phyloP scores from a whole-genome alignment of 2,113 vertebrate genomes.

The Amphiprion ocellaris region DNA sequence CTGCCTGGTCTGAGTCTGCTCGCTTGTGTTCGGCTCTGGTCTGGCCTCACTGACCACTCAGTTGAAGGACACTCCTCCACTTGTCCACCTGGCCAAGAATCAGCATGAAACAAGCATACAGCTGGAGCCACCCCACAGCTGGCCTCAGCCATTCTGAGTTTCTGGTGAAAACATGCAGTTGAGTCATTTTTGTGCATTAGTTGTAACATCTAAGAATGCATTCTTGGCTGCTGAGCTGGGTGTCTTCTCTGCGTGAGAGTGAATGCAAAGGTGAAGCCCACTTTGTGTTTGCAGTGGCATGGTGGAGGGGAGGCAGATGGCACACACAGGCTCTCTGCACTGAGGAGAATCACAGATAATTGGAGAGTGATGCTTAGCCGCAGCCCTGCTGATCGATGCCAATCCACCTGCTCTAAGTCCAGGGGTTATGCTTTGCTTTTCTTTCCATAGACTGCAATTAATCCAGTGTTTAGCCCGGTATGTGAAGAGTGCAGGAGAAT shows the following conservation, averaged over 20 bases:
- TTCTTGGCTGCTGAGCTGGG: slow-evolving; percentile 11
- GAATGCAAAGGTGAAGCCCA: slow-evolving; percentile 72
- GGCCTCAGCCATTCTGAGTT: slow-evolving; percentile 7
- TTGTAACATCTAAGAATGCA: too few relatives aligned
- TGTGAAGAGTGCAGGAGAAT: slow-evolving; percentile 77
- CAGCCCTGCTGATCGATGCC: slow-evolving; percentile 79
- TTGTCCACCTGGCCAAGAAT: slow-evolving; percentile 58
- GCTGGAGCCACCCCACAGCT: slow-evolving; percentile 4
- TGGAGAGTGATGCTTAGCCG: slow-evolving; percentile 81
- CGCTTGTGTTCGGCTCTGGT: slow-evolving; percentile 28
- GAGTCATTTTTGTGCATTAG: neutral
- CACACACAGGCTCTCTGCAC: slow-evolving; percentile 62
- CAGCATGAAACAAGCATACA: slow-evolving; percentile 22
- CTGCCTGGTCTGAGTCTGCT: slow-evolving; percentile 62
- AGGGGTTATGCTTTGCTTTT: slow-evolving; percentile 82
- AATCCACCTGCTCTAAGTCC: slow-evolving; percentile 77
- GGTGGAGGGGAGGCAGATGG: slow-evolving; percentile 75
- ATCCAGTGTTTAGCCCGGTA: slow-evolving; percentile 77
- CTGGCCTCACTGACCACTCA: slow-evolving; percentile 71
- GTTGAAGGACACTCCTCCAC: slow-evolving; percentile 73
- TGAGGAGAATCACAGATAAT: slow-evolving; percentile 81
- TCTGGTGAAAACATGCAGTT: neutral
- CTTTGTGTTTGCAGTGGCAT: slow-evolving; percentile 69
- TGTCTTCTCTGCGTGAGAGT: slow-evolving; percentile 36
- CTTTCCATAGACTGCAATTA: slow-evolving; percentile 82